phyloP scores from a whole-genome alignment of 2,888 invertebrate genomes.

The Ophioninae sp. region DNA sequence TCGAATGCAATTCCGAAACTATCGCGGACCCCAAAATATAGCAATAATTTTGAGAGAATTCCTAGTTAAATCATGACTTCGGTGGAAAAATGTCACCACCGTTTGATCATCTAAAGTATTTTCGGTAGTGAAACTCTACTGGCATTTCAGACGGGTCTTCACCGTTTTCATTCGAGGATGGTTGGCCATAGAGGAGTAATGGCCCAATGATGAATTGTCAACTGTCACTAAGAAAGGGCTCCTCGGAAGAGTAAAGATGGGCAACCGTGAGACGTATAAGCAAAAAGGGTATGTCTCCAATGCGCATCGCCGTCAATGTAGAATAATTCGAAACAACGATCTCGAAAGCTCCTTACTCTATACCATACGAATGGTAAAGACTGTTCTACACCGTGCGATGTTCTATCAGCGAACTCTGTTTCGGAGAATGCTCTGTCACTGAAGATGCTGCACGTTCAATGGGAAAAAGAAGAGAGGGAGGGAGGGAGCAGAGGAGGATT shows the following conservation, averaged over 20 bases:
- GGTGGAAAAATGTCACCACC: no score
- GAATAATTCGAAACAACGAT: constrained; percentile 58
- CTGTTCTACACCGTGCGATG: constrained; percentile 29
- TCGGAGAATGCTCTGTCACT: constrained; percentile 19
- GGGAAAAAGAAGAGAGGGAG: constrained; percentile 5
- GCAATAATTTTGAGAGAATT: constrained; percentile 4
- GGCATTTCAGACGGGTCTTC: no score
- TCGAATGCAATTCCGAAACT: neutral
- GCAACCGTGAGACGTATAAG: neutral
- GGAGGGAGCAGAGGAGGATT: constrained; percentile 1
- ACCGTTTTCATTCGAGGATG: no score
- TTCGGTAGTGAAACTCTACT: no score
- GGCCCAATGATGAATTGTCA: no score
- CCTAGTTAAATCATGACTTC: no score
- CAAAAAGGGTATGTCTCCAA: constrained; percentile 15
- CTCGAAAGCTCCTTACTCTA: constrained; percentile 27
- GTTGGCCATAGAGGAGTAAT: no score
- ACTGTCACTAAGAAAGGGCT: neutral
- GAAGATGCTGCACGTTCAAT: constrained; percentile 8
- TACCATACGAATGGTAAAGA: neutral
- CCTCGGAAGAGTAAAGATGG: neutral
- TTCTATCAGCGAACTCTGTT: constrained; percentile 43
- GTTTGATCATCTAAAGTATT: no score
- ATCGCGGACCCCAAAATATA: constrained; percentile 6
- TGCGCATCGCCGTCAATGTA: constrained; percentile 44